Evolutionary conservation across 2,888 invertebrate genomes (phyloP).

Genomic region (Torymus auratus): DNA sequence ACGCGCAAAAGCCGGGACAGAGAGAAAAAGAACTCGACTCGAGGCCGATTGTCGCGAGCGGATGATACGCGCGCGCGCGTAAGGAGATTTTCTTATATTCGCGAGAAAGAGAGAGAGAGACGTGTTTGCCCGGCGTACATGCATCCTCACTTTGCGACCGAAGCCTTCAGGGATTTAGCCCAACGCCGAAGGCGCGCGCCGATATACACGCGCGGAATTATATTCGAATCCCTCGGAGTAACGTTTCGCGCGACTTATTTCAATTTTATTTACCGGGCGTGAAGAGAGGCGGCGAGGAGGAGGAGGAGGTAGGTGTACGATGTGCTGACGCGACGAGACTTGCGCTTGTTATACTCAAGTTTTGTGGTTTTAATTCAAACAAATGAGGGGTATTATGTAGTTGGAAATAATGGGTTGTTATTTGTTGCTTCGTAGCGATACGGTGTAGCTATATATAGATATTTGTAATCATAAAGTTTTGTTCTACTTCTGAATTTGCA

Average conservation of each 20-base stretch:
- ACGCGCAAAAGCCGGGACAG: neutral
- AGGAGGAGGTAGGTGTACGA: too few species aligned
- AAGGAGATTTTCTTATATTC: conserved; percentile 51
- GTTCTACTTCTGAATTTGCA: too few species aligned
- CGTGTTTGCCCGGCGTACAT: conserved; percentile 55
- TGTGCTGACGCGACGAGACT: too few species aligned
- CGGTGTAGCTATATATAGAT: too few species aligned
- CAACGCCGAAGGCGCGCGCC: conserved; percentile 32
- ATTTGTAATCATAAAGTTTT: too few species aligned
- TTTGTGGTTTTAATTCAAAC: conserved; percentile 10
- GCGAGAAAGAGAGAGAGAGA: conserved; percentile 10
- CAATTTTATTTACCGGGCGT: conserved; percentile 35
- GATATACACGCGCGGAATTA: conserved; percentile 19
- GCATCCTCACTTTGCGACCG: conserved; percentile 66
- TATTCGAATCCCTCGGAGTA: conserved; percentile 25
- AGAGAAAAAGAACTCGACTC: neutral
- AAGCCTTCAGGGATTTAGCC: conserved; percentile 57
- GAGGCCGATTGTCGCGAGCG: conserved; percentile 26
- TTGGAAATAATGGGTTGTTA: too few species aligned
- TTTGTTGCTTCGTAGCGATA: too few species aligned
- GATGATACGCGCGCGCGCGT: conserved; percentile 11
- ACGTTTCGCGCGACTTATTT: conserved; percentile 42
- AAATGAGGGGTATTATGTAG: neutral
- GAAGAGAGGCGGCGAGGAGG: too few species aligned
- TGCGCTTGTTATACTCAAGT: too few species aligned